Percentiles rank a stretch among this genome's conserved stretches.
These are phyloP conservation scores for Lypha dubia DNA, from an alignment of 2,888 invertebrate genomes.

Conservation along the genomic window DNA sequence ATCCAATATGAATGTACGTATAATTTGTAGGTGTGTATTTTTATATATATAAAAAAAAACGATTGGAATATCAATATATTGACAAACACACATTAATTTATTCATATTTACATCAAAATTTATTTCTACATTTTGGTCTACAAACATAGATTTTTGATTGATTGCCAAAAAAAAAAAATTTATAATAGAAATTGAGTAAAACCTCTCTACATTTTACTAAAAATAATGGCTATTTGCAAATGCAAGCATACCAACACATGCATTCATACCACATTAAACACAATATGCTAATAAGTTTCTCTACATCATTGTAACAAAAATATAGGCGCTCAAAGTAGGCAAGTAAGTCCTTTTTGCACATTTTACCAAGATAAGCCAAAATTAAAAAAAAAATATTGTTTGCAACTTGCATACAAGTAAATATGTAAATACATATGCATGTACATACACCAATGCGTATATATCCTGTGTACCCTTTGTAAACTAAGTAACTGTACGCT, in stretches of 20 bases:
- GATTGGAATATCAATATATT: conserved; percentile 44
- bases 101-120: background rate
- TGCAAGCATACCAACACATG: background rate
- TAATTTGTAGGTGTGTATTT: no score
- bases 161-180: conserved; percentile 62
- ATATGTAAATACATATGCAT: no score
- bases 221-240: conserved; percentile 28
- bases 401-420: conserved; percentile 24
- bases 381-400: conserved; percentile 23
- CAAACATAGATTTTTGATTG: conserved; percentile 56
- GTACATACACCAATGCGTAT: background rate
- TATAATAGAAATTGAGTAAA: conserved; percentile 9
- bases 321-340: no score
- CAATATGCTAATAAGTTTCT: background rate
- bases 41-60: background rate
- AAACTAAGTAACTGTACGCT: conserved; percentile 11
- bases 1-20: no score
- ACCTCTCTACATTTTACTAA: conserved; percentile 8
- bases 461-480: background rate
- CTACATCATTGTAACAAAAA: background rate
- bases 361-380: conserved; percentile 11
- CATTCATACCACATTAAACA: background rate
- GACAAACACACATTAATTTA: conserved; percentile 29
- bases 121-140: background rate
- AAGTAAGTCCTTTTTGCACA: background rate